phyloP scores from a whole-genome alignment of 2,113 vertebrate species.

The Herpailurus yagouaroundi region DNA sequence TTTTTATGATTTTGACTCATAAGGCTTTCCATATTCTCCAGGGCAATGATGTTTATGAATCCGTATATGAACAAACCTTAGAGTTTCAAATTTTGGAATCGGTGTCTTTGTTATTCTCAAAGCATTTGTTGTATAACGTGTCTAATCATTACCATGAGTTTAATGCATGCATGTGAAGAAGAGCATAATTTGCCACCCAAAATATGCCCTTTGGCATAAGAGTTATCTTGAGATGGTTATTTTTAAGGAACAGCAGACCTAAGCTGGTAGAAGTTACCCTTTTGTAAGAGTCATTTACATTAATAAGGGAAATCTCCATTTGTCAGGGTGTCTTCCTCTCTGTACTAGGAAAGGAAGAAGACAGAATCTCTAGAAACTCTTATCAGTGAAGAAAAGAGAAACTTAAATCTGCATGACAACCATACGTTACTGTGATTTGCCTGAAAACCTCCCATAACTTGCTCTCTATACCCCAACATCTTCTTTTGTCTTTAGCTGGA shows the following conservation, averaged over 20 bases:
- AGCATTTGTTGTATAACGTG: neutral
- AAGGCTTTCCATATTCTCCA: neutral
- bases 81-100: conserved; percentile 14
- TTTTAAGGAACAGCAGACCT: neutral
- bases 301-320: neutral
- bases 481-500: neutral
- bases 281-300: neutral
- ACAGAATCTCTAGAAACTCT: neutral
- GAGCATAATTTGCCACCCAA: neutral
- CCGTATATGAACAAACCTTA: neutral
- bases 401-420: neutral
- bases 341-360: neutral
- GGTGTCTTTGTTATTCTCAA: neutral
- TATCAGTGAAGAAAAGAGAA: neutral
- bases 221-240: neutral
- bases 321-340: neutral
- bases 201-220: neutral
- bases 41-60: neutral
- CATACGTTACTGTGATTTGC: neutral
- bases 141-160: neutral
- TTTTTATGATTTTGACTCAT: neutral
- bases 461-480: neutral
- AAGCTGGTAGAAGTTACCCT: neutral
- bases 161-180: neutral
- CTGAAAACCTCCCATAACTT: neutral